Conservation (phyloP, 2,888 invertebrate genomes). For the Idaea biselata region DNA sequence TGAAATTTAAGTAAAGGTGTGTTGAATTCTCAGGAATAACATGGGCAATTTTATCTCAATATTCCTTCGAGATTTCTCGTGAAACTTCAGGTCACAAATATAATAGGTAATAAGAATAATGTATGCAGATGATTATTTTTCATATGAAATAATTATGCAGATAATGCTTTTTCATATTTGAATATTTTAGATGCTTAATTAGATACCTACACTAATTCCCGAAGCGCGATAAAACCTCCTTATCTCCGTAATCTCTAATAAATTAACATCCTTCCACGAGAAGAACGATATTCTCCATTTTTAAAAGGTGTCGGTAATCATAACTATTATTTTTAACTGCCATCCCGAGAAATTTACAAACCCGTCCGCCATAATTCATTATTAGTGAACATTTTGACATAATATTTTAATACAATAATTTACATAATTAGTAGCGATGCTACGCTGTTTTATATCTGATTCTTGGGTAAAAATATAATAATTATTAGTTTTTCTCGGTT, state of each 20-base stretch:
- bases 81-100: too few relatives aligned
- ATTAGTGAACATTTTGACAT: neutral
- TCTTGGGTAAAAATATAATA: too few relatives aligned
- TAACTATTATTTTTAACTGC: neutral
- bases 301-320: neutral
- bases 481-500: too few relatives aligned
- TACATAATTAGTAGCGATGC: neutral
- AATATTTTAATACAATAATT: neutral
- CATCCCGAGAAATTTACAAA: neutral
- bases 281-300: neutral
- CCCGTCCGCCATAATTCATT: slow-evolving; percentile 8
- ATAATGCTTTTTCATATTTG: neutral
- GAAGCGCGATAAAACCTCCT: neutral
- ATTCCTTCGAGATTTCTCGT: too few relatives aligned
- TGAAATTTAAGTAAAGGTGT: too few relatives aligned
- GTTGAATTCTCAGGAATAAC: neutral
- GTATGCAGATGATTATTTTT: too few relatives aligned
- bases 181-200: neutral
- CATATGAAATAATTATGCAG: too few relatives aligned
- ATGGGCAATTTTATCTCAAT: too few relatives aligned
- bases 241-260: neutral
- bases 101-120: too few relatives aligned
- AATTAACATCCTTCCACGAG: neutral
- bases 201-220: neutral
- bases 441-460: too few relatives aligned